Conservation (phyloP, 2,113 vertebrate species). For the Micronycteris hirsuta region DNA sequence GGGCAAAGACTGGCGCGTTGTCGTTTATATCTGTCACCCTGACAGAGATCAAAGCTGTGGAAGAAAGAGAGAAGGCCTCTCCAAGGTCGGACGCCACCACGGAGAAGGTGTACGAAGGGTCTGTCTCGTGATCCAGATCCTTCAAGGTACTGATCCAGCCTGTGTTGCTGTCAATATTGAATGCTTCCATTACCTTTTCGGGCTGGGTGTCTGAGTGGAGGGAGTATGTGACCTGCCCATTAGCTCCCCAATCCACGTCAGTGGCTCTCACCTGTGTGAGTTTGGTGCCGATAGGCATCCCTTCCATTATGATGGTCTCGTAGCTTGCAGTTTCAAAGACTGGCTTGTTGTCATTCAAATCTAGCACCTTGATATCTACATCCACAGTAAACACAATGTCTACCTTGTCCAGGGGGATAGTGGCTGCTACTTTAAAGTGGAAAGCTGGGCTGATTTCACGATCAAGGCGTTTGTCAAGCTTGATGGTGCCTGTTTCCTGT, state of each 20-base stretch:
- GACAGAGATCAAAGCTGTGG: conserved; percentile 89
- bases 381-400: conserved; percentile 90
- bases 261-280: conserved; percentile 90
- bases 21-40: conserved; percentile 94
- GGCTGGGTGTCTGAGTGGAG: conserved; percentile 84
- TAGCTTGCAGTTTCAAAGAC: conserved; percentile 89
- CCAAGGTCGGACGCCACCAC: conserved; percentile 95
- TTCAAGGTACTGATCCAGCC: conserved; percentile 96
- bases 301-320: conserved; percentile 92
- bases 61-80: conserved; percentile 89
- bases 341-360: conserved; percentile 97
- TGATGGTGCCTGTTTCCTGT: conserved; percentile 90
- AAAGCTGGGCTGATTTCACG: conserved; percentile 86
- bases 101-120: conserved; percentile 88
- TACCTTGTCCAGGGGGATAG: conserved; percentile 86
- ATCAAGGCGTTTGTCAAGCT: conserved; percentile 94
- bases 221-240: conserved; percentile 94
- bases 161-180: conserved; percentile 92
- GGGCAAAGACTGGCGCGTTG: conserved; percentile 90
- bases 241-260: conserved; percentile 92
- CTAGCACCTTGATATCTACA: conserved; percentile 91
- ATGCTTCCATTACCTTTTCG: conserved; percentile 82
- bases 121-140: conserved; percentile 92
- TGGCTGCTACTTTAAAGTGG: conserved; percentile 92
- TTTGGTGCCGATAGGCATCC: conserved; percentile 90